phyloP scores from a whole-genome alignment of 2,113 vertebrate genomes.

The Tonatia bakeri region DNA sequence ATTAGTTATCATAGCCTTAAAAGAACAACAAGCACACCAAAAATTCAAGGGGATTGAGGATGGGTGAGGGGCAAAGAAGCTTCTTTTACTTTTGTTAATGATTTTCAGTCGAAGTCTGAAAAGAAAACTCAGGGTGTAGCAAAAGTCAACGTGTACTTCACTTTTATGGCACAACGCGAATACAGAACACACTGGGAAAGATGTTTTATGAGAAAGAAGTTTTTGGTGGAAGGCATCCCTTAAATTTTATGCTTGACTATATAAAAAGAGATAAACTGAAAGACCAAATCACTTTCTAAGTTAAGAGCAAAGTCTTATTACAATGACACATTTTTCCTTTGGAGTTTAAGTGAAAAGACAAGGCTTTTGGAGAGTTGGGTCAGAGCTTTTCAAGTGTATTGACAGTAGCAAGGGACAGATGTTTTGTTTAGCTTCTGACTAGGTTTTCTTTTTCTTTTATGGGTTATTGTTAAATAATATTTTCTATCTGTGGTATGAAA shows the following conservation, averaged over 20 bases:
- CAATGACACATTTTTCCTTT: conserved; percentile 12
- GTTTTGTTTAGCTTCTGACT: conserved; percentile 27
- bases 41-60: neutral
- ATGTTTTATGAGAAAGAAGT: conserved; percentile 32
- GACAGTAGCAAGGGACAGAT: neutral
- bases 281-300: conserved; percentile 52
- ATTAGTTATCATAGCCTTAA: neutral
- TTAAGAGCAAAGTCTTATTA: conserved; percentile 50
- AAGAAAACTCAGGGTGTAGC: neutral
- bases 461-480: neutral
- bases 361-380: neutral
- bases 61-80: neutral
- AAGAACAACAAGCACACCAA: neutral
- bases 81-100: neutral
- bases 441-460: neutral
- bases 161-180: conserved; percentile 30
- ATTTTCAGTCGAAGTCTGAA: neutral
- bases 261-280: conserved; percentile 69
- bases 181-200: neutral
- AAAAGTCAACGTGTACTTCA: neutral
- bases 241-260: conserved; percentile 61
- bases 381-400: conserved; percentile 17
- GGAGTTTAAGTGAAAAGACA: neutral
- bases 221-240: conserved; percentile 36
- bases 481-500: conserved; percentile 22